phyloP scores from a whole-genome alignment of 2,113 vertebrate species.

The Heteronetta atricapilla region DNA sequence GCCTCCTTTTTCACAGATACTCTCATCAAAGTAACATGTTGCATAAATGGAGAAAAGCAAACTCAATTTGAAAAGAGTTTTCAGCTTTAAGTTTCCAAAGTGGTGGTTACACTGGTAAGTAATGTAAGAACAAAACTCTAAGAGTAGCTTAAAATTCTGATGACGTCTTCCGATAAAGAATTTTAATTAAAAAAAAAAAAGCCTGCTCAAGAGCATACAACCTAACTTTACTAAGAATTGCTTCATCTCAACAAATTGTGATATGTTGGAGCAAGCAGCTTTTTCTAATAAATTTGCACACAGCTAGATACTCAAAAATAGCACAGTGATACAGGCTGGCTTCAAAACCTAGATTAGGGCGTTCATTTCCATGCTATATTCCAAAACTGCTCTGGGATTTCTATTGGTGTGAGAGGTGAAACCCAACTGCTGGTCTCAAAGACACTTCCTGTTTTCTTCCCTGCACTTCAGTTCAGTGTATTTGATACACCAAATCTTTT shows the following conservation, averaged over 20 bases:
- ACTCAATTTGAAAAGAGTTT: constrained; percentile 49
- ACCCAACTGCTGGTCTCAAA: not conserved
- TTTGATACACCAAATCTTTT: not conserved
- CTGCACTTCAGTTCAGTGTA: not conserved
- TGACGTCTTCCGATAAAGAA: not conserved
- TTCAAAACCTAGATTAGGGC: not conserved
- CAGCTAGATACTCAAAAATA: not conserved
- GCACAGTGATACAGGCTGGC: fast-evolving
- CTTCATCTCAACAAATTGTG: not conserved
- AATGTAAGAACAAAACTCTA: not conserved
- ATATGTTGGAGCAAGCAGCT: not conserved
- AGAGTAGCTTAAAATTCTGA: constrained; percentile 9
- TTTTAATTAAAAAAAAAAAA: not conserved
- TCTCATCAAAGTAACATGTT: constrained; percentile 36
- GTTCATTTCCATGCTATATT: not conserved
- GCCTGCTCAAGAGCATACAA: not conserved
- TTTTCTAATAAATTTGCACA: constrained; percentile 49
- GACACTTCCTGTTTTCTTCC: not conserved
- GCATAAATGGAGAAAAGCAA: constrained; percentile 15
- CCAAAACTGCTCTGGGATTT: not conserved
- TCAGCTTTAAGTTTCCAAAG: constrained; percentile 25
- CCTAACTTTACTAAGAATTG: not conserved
- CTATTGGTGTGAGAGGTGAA: not conserved
- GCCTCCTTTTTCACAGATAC: constrained; percentile 40
- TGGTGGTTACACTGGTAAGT: not conserved